phyloP scores from a whole-genome alignment of 2,888 invertebrate species.

The Timema podura region DNA sequence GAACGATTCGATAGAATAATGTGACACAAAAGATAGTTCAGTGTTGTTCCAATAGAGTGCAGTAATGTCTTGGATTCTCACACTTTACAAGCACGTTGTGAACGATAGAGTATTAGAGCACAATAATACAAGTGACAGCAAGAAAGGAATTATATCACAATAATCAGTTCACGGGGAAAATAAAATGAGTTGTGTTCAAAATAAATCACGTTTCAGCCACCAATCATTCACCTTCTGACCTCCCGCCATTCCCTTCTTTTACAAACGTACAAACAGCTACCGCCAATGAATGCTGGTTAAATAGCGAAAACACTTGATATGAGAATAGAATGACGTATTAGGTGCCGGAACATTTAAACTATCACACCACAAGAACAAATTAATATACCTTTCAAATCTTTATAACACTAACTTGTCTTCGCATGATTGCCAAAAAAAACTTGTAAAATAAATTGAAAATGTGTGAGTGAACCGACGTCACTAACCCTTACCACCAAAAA shows the following conservation, averaged over 20 bases:
- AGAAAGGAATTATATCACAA: no score
- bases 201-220: not conserved
- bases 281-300: slow-evolving; percentile 21
- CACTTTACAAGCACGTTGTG: no score
- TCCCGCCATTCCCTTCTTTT: slow-evolving; percentile 31
- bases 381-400: slow-evolving; percentile 16
- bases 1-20: no score
- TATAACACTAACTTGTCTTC: not conserved
- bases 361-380: not conserved
- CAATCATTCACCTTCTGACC: slow-evolving; percentile 21
- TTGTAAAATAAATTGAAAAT: no score
- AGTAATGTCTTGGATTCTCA: no score
- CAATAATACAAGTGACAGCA: no score
- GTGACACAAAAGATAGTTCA: no score
- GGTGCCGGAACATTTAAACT: slow-evolving; percentile 14
- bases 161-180: no score
- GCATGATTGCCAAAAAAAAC: slow-evolving; percentile 5
- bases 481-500: slow-evolving; percentile 50
- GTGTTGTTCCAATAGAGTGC: no score
- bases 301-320: slow-evolving; percentile 15
- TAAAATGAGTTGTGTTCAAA: no score
- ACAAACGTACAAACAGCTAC: slow-evolving; percentile 16
- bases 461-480: slow-evolving; percentile 41
- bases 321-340: not conserved
- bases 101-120: no score